A percentile compares a stretch with the other conserved stretches of the same genome.
Evolutionary conservation across 2,113 vertebrate species (phyloP).

Genomic region (Tetrax tetrax): DNA sequence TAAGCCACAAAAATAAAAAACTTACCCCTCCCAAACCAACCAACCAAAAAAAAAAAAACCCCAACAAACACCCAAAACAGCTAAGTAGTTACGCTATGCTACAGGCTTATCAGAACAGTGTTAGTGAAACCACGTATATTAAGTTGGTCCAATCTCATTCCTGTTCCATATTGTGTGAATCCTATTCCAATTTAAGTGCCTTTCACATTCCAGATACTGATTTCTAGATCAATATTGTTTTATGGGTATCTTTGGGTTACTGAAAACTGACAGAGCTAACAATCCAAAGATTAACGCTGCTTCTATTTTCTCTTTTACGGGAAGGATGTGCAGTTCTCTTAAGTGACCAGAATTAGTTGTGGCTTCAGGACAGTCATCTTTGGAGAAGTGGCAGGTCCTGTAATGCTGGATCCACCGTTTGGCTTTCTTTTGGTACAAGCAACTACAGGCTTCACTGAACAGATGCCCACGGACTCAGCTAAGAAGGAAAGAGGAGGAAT

Average conservation of each 20-base stretch:
- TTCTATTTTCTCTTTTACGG: background rate
- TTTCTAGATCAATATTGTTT: background rate
- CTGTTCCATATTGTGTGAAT: background rate
- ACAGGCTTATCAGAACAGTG: background rate
- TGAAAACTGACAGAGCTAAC: background rate
- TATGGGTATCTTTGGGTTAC: background rate
- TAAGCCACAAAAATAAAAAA: background rate
- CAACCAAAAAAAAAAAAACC: background rate
- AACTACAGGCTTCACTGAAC: background rate
- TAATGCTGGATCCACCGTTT: accelerated
- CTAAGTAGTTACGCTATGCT: background rate
- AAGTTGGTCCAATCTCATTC: background rate
- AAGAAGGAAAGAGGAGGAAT: background rate
- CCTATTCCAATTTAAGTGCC: background rate
- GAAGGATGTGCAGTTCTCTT: background rate
- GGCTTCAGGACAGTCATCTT: background rate
- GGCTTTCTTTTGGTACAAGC: background rate
- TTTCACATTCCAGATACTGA: background rate
- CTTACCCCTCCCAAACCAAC: background rate
- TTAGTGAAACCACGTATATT: background rate
- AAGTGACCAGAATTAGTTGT: background rate
- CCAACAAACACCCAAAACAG: background rate
- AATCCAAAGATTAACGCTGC: background rate
- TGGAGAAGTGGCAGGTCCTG: background rate
- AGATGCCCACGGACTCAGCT: accelerated